Evolutionary conservation across 2,113 vertebrate genomes (phyloP), one percentile per base, ranked within the genome.

Genomic region (Manacus vitellinus): DNA sequence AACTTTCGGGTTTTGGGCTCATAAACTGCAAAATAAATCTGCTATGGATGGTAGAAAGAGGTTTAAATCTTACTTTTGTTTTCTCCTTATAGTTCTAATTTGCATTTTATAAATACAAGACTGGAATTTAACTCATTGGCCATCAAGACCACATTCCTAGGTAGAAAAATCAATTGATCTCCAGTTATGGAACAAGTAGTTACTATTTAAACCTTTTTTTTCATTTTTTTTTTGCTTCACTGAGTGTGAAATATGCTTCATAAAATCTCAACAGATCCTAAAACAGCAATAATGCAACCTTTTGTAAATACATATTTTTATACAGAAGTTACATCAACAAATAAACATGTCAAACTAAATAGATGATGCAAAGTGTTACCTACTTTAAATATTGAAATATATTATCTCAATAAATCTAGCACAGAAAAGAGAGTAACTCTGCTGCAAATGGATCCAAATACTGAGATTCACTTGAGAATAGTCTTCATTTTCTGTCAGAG

Each of bases 341-440:
- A 87, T 85, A 94, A 92, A 87, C 76, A 66, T 85, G 70, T 75
- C 73, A 81, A 67, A 84, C 22, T 54, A 85, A 95, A 89, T 61
- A 71, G 71, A 89, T 75, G 51, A 75, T 76, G 28, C 39, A 71
- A 88, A 92, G 61, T 61, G 55, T 81, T 88, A 51, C 19, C 27
- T 74, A 54, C 61, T 93, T 94, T 87, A 95, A 95, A 86, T 70
- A 90, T 41, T 84, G 82, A 88, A 96, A 92, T 77, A 77, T n/a
- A 66, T 89, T 85, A 79, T 88, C 79, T 80, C 52, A 77, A 9
- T 76, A 83, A 94, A 41, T 92, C 75, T 94, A 63, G 21, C 75
- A 90, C 31, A 85, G 65, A 85, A 84, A 96, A 77, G 18, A 80
- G 46, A 94, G 35, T 55, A 89, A 75, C 23, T 84, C 55, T 70